phyloP scores from a whole-genome alignment of 2,888 invertebrate genomes.

The Polyploca ridens region DNA sequence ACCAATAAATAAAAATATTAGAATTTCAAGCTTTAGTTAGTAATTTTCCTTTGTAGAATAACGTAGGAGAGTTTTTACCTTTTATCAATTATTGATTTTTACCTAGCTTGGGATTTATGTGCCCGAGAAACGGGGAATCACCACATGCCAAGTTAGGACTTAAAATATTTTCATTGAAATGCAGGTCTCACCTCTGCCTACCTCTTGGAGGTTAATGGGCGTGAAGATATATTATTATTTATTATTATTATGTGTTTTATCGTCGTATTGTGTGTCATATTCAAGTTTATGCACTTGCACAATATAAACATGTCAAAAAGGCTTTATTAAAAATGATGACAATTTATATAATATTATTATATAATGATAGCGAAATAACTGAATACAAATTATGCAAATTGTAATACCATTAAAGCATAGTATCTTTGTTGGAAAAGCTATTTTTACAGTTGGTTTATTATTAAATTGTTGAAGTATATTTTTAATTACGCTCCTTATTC shows the following conservation, averaged over 20 bases:
- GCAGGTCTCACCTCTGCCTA: no score
- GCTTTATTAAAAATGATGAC: neutral
- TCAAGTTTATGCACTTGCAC: conserved; percentile 3
- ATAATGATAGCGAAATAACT: neutral
- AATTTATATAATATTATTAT: neutral
- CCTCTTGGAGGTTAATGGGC: no score
- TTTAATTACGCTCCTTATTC: conserved; percentile 41
- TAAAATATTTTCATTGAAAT: no score
- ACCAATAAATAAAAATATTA: no score
- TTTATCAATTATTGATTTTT: neutral
- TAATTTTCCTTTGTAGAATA: neutral
- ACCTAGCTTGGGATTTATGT: neutral
- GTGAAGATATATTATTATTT: no score
- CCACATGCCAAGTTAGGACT: no score
- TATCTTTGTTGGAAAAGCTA: conserved; percentile 48
- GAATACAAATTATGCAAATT: neutral
- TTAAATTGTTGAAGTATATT: conserved; percentile 45
- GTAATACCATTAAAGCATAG: conserved; percentile 27
- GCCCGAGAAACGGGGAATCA: no score
- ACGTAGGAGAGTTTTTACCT: no score
- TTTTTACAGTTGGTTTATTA: conserved; percentile 47
- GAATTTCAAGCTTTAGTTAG: no score
- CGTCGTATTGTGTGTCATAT: neutral
- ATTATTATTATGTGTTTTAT: no score
- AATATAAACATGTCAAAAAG: neutral